A percentile compares a stretch with the other conserved stretches of the same genome.
These are phyloP conservation scores for Siniperca obscura DNA, from an alignment of 2,797 vertebrate genomes.

Conservation along the genomic window DNA sequence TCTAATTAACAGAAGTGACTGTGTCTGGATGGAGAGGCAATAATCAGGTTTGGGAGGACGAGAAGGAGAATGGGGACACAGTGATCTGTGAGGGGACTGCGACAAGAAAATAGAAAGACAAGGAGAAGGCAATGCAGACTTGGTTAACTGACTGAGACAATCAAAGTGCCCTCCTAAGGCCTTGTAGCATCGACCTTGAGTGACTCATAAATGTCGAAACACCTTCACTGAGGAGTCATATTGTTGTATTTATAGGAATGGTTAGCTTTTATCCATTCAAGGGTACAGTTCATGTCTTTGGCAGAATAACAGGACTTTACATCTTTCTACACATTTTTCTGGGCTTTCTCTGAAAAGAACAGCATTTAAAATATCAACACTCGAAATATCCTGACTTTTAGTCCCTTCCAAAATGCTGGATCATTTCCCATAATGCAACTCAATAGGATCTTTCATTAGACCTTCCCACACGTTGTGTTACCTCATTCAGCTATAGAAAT, in stretches of 20 bases:
- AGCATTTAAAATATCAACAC: neutral
- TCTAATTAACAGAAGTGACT: constrained; percentile 82
- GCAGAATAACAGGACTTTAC: neutral
- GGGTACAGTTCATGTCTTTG: neutral
- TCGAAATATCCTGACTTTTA: too few relatives aligned
- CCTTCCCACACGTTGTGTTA: too few relatives aligned
- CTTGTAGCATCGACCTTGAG: constrained; percentile 62
- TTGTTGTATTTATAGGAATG: constrained; percentile 10
- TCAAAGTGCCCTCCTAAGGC: constrained; percentile 37
- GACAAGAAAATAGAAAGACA: constrained; percentile 40
- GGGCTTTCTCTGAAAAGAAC: constrained; percentile 13
- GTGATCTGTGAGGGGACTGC: constrained; percentile 55
- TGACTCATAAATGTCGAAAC: constrained; percentile 57
- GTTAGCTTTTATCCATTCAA: neutral
- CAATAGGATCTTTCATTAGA: constrained; percentile 1
- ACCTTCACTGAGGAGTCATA: constrained; percentile 20
- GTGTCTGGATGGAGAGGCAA: constrained; percentile 73
- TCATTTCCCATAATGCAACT: neutral
- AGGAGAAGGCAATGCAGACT: constrained; percentile 41
- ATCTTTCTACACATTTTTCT: neutral
- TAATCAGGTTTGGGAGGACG: constrained; percentile 81
- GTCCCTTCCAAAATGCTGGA: neutral
- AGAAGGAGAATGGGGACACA: constrained; percentile 68
- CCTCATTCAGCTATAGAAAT: too few relatives aligned
- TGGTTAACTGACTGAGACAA: constrained; percentile 60